Evolutionary conservation across 2,113 vertebrate genomes (phyloP).

Genomic region (Boleophthalmus pectinirostris): DNA sequence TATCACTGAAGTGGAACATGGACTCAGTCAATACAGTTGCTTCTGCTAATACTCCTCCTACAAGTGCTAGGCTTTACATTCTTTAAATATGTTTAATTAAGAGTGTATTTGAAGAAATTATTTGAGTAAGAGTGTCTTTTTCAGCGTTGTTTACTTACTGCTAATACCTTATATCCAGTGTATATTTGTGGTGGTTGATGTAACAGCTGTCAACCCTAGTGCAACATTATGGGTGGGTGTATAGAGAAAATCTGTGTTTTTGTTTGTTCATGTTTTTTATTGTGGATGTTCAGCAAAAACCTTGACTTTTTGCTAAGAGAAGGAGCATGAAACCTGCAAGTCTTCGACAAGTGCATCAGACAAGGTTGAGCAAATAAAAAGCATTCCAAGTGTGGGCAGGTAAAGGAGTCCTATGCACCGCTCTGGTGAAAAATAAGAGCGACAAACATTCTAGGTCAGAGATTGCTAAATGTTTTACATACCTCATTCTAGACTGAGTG

Average conservation of each 20-base stretch:
- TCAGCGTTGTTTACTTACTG: background rate
- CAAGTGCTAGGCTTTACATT: background rate
- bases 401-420: background rate
- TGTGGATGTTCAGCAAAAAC: background rate
- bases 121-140: too few relatives aligned
- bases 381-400: conserved; percentile 23
- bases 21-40: too few relatives aligned
- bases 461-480: background rate
- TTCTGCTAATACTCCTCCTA: background rate
- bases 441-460: background rate
- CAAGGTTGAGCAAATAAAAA: conserved; percentile 20
- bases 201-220: background rate
- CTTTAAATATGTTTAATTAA: background rate
- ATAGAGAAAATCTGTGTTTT: background rate
- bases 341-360: background rate
- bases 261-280: background rate
- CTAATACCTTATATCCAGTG: too few relatives aligned
- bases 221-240: background rate
- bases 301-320: background rate
- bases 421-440: background rate
- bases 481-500: background rate
- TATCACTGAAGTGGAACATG: background rate
- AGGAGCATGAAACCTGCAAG: background rate
- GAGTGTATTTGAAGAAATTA: too few relatives aligned
- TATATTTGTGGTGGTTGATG: background rate